phyloP scores from a whole-genome alignment of 2,888 invertebrate species.

The Ceriagrion tenellum region DNA sequence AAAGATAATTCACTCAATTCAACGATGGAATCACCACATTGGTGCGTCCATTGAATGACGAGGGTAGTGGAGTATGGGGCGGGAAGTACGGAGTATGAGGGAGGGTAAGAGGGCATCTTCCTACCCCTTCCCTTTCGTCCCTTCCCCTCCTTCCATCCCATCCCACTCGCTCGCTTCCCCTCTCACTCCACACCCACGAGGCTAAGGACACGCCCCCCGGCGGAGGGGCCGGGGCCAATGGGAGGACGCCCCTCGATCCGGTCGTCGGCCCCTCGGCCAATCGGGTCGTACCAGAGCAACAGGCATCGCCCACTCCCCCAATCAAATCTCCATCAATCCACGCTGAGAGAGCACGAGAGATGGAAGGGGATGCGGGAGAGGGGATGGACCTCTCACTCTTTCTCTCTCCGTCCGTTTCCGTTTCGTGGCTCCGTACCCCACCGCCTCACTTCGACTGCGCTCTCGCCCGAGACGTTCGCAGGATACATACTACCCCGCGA shows the following conservation, averaged over 20 bases:
- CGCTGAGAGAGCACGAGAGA: not conserved
- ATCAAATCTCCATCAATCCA: slow-evolving; percentile 69
- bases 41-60: not conserved
- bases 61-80: not conserved
- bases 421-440: not conserved
- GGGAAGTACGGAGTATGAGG: not conserved
- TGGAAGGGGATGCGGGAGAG: not conserved
- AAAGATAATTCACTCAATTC: not conserved
- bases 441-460: not conserved
- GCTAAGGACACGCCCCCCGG: slow-evolving; percentile 25
- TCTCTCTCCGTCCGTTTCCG: too few species aligned
- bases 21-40: not conserved
- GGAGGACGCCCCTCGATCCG: slow-evolving; percentile 34
- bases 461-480: not conserved
- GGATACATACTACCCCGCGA: too few species aligned
- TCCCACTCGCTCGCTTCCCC: not conserved
- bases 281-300: slow-evolving; percentile 63
- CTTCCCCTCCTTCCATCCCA: not conserved
- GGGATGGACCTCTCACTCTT: not conserved
- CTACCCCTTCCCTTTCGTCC: too few species aligned
- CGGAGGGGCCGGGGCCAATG: slow-evolving; percentile 7
- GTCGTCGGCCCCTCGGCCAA: slow-evolving; percentile 45
- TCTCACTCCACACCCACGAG: not conserved
- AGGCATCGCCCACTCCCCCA: slow-evolving; percentile 69
- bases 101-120: not conserved